These are phyloP conservation scores for Dryadula phaetusa DNA, from an alignment of 2,888 invertebrate species.

Conservation along the genomic window DNA sequence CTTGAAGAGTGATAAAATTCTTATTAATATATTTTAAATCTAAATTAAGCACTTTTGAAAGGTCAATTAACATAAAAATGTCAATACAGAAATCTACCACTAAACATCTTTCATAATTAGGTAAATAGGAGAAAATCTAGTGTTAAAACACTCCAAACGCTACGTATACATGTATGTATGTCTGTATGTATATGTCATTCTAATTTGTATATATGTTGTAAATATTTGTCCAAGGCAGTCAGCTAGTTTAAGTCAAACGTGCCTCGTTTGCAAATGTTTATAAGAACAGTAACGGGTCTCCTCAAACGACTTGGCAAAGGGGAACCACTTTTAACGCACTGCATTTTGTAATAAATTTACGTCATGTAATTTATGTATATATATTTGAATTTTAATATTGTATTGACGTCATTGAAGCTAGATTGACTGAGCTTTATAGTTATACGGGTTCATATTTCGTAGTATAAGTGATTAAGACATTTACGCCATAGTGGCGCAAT, in stretches of 20 bases:
- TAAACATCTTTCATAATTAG: too few relatives aligned
- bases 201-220: not conserved
- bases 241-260: constrained; percentile 25
- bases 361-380: not conserved
- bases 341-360: constrained; percentile 9
- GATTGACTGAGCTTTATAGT: not conserved
- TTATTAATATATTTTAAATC: too few relatives aligned
- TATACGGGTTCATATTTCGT: too few relatives aligned
- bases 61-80: too few relatives aligned
- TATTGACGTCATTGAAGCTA: not conserved
- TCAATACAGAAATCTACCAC: too few relatives aligned
- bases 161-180: not conserved
- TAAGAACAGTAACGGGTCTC: constrained; percentile 20
- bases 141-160: not conserved
- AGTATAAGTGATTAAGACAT: too few relatives aligned
- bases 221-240: constrained; percentile 30
- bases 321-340: constrained; percentile 28
- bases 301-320: constrained; percentile 30
- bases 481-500: too few relatives aligned
- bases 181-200: not conserved
- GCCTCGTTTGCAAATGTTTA: constrained; percentile 29
- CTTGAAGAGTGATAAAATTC: too few relatives aligned
- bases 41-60: too few relatives aligned
- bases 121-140: not conserved
- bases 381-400: not conserved